phyloP scores from a whole-genome alignment of 2,888 invertebrate genomes.

The Eustalomyia histrio region DNA sequence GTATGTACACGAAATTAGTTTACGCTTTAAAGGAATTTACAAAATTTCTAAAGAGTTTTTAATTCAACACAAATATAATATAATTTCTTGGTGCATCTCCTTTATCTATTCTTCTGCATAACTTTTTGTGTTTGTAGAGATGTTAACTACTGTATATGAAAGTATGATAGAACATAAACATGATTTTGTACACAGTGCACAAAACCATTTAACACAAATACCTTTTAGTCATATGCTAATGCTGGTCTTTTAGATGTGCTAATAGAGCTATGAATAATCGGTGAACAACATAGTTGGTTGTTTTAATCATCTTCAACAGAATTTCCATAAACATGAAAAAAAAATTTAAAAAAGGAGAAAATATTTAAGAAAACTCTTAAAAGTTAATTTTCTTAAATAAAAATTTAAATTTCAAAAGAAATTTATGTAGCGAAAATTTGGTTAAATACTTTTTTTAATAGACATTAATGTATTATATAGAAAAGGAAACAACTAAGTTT shows the following conservation, averaged over 20 bases:
- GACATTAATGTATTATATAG: too few relatives aligned
- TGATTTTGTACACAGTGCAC: conserved; percentile 35
- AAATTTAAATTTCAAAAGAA: too few relatives aligned
- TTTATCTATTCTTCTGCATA: not conserved
- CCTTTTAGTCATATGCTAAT: conserved; percentile 49
- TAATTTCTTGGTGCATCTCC: too few relatives aligned
- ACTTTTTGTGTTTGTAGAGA: not conserved
- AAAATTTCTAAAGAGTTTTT: too few relatives aligned
- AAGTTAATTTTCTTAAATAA: too few relatives aligned
- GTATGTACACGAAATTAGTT: not conserved
- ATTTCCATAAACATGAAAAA: not conserved
- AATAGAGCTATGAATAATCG: conserved; percentile 47
- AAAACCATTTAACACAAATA: conserved; percentile 44
- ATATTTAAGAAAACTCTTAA: not conserved
- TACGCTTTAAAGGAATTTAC: too few relatives aligned
- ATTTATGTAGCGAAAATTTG: too few relatives aligned
- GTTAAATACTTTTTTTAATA: too few relatives aligned
- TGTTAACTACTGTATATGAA: not conserved
- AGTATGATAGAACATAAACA: conserved; percentile 1
- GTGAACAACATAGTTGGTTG: not conserved
- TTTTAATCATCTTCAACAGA: not conserved
- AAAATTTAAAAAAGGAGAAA: not conserved
- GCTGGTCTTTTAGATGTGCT: conserved; percentile 40
- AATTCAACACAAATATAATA: too few relatives aligned
- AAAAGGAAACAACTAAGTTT: too few relatives aligned